These are phyloP conservation scores for Platycnemis pennipes DNA, from an alignment of 2,888 invertebrate genomes.

Conservation along the genomic window DNA sequence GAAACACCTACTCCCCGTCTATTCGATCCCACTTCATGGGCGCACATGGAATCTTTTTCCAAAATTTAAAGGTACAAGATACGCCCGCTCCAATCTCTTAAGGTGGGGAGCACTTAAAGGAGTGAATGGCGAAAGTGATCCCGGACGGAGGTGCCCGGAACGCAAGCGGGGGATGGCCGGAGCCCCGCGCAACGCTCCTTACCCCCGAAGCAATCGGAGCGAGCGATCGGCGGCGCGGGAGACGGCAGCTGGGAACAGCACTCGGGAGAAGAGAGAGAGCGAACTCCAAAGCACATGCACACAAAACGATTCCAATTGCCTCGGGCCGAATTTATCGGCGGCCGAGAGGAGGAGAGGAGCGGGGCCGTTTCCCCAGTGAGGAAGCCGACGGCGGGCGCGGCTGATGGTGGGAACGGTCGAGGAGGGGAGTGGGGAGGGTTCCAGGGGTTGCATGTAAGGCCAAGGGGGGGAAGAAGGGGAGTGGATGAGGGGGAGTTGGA, in stretches of 20 bases:
- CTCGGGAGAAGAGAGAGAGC: neutral
- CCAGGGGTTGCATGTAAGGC: no score
- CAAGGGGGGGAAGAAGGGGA: neutral
- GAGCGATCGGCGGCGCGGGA: neutral
- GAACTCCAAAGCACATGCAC: slow-evolving; percentile 32
- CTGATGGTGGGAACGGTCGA: no score
- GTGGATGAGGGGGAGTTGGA: neutral
- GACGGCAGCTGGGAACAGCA: neutral
- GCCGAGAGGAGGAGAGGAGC: neutral
- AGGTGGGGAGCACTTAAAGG: slow-evolving; percentile 14
- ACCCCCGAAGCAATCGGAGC: neutral
- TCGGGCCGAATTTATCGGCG: slow-evolving; percentile 36
- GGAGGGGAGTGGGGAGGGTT: no score
- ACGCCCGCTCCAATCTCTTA: neutral
- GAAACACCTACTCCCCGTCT: neutral
- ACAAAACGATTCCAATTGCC: slow-evolving; percentile 22
- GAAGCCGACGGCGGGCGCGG: neutral
- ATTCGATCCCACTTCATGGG: neutral
- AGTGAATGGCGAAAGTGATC: slow-evolving; percentile 31
- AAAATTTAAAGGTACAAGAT: neutral
- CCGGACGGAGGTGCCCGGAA: neutral
- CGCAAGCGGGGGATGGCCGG: neutral
- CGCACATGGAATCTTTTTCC: neutral
- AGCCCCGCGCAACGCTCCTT: neutral
- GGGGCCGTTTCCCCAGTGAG: neutral